phyloP scores from a whole-genome alignment of 1,140 invertebrate species.

The Drosophila paulistorum region DNA sequence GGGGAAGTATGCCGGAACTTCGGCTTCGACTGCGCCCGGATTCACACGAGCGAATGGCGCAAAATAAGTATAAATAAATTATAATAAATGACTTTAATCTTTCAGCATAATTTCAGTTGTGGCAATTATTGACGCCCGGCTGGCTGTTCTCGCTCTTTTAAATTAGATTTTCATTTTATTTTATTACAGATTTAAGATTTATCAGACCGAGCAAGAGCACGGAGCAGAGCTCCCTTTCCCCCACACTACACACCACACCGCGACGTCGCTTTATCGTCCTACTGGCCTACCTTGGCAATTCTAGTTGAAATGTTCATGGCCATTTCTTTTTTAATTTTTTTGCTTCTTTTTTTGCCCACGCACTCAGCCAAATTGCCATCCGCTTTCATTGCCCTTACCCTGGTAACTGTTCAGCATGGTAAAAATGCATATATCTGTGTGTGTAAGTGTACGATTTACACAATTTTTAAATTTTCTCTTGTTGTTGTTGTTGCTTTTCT shows the following conservation, averaged over 20 bases:
- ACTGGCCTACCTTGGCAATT: background rate
- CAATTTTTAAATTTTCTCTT: slow-evolving; percentile 42
- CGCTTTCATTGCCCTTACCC: background rate
- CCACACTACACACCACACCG: background rate
- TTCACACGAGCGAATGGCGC: slow-evolving; percentile 52
- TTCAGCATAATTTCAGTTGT: slow-evolving; percentile 67
- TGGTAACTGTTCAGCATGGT: slow-evolving; percentile 36
- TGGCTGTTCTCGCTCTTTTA: slow-evolving; percentile 41
- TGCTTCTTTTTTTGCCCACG: slow-evolving; percentile 16
- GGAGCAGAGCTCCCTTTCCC: background rate
- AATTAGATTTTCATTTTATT: slow-evolving; percentile 53
- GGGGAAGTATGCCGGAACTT: slow-evolving; percentile 1
- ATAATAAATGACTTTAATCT: slow-evolving; percentile 72
- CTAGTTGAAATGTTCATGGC: slow-evolving; percentile 19
- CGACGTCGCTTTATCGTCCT: background rate
- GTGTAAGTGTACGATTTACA: slow-evolving; percentile 5
- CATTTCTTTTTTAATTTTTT: slow-evolving; percentile 16
- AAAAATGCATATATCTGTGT: slow-evolving; percentile 31
- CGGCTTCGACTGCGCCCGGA: slow-evolving; percentile 24
- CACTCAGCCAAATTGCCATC: slow-evolving; percentile 37
- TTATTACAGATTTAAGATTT: slow-evolving; percentile 44
- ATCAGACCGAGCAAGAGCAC: slow-evolving; percentile 55
- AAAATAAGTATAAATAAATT: slow-evolving; percentile 63
- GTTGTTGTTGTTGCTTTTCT: slow-evolving; percentile 21
- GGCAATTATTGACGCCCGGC: slow-evolving; percentile 66